Percentiles rank a stretch among this genome's conserved stretches.
Evolutionary conservation across 2,797 vertebrate genomes (phyloP).

Genomic region (Acanthornis magna): DNA sequence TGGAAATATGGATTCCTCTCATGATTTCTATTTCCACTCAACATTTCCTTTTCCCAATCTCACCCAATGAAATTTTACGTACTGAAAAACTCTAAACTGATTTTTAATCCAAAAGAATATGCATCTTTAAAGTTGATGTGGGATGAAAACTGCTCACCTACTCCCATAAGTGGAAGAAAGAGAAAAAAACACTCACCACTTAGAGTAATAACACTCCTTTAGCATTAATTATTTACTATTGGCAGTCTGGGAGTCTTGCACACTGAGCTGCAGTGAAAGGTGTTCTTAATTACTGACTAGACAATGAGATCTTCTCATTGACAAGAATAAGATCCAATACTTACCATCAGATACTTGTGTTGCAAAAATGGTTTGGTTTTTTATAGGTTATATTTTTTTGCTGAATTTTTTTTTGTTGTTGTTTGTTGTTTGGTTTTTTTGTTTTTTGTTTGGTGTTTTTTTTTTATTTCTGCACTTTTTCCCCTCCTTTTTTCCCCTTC

Average conservation of each 20-base stretch:
- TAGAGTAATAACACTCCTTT: background rate
- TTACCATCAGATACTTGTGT: background rate
- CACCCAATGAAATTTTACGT: background rate
- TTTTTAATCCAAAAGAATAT: background rate
- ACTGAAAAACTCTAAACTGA: background rate
- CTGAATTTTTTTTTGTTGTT: background rate
- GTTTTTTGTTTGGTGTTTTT: too few species aligned
- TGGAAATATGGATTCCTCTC: background rate
- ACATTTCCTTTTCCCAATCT: background rate
- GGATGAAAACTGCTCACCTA: background rate
- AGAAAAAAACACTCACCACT: background rate
- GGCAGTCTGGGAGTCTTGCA: background rate
- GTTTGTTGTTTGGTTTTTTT: too few species aligned
- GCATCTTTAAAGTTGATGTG: background rate
- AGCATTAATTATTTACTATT: conserved; percentile 29
- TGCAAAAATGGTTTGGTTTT: background rate
- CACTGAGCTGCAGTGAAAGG: background rate
- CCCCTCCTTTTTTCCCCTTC: too few species aligned
- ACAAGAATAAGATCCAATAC: background rate
- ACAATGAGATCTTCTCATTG: background rate
- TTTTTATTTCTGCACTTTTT: background rate
- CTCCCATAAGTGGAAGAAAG: background rate
- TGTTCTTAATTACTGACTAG: background rate
- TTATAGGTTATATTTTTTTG: background rate
- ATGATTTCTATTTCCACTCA: background rate